Evolutionary conservation across 2,888 invertebrate species (phyloP).

Genomic region (Calephelis perditalis): DNA sequence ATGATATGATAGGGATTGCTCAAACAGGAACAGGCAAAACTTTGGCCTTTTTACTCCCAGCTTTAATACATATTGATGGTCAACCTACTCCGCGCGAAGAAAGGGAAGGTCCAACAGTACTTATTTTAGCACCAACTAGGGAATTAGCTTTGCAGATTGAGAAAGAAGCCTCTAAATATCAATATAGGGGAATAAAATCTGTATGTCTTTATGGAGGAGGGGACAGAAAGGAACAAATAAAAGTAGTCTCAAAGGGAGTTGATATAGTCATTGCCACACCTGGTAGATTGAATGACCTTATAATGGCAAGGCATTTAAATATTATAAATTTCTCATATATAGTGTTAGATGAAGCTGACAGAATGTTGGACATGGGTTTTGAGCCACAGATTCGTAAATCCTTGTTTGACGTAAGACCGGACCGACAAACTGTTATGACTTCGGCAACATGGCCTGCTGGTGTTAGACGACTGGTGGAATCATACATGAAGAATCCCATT

Average conservation of each 20-base stretch:
- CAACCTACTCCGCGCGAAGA: slow-evolving; percentile 86
- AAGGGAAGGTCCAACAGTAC: slow-evolving; percentile 89
- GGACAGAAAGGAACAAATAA: slow-evolving; percentile 87
- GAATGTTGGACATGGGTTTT: slow-evolving; percentile 93
- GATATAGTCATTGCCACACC: slow-evolving; percentile 98
- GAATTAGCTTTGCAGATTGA: slow-evolving; percentile 96
- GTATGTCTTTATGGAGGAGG: slow-evolving; percentile 96
- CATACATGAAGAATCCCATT: slow-evolving; percentile 93
- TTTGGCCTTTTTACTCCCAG: slow-evolving; percentile 94
- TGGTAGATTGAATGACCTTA: slow-evolving; percentile 94
- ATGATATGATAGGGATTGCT: slow-evolving; percentile 97
- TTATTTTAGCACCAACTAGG: slow-evolving; percentile 94
- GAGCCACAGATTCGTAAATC: slow-evolving; percentile 93
- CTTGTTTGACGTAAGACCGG: slow-evolving; percentile 88
- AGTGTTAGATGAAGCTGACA: slow-evolving; percentile 94
- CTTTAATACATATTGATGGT: slow-evolving; percentile 93
- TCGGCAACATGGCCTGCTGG: slow-evolving; percentile 97
- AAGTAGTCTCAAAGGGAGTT: slow-evolving; percentile 85
- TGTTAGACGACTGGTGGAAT: slow-evolving; percentile 89
- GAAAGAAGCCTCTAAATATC: slow-evolving; percentile 92
- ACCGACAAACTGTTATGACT: slow-evolving; percentile 97
- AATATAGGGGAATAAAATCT: slow-evolving; percentile 91
- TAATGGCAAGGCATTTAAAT: slow-evolving; percentile 83
- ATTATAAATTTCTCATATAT: slow-evolving; percentile 90
- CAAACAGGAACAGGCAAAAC: slow-evolving; percentile 98